Evolutionary conservation across 2,888 invertebrate species (phyloP), one percentile per base, ranked within the genome.

Genomic region (Torymus auratus): DNA sequence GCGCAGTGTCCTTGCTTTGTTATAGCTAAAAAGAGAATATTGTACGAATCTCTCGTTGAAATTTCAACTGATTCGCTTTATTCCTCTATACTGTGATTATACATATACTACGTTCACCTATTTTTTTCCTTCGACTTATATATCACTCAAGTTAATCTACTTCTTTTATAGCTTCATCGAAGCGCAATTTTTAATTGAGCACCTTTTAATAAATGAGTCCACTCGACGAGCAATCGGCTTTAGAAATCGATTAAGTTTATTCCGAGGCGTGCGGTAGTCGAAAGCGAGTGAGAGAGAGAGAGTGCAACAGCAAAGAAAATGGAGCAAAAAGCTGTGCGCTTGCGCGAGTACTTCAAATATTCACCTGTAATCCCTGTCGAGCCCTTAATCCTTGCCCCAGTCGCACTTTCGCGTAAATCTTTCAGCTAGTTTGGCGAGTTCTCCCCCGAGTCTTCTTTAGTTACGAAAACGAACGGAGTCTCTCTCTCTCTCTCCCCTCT

Each of bases 281-380:
- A 58, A 60, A 13, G 17, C 17, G 55, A 17, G 41, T 5, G 52
- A 58, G 60, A 13, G 17, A 60, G 55, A 41, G 11, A 60, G 23
- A 17, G 41, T 12, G 28, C 20, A 20, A 20, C 14, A 67, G 67
- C 15, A 20, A n/a, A 28, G 17, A 52, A 5, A 41, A 23, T 41
- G 23, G 15, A 23, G 56, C 53, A 15, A 67, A 15, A 61, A 52
- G 11, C 62, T 10, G 14, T 13, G 55, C 72, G 68, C 10, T n/a
- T n/a, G 70, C 55, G 60, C 56, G 64, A 65, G 52, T 20, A 58
- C 64, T 77, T 77, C 73, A 82, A 82, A 82, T 82, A 82, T 80
- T 80, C 77, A 82, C 73, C 73, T 77, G 79, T 80, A 82, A 82
- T 80, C 77, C 69, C 82, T 67, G 77, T 80, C 77, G 82, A 80